Percentiles rank a stretch among this genome's conserved stretches.
phyloP scores from a whole-genome alignment of 2,888 invertebrate species.

The Sesia bembeciformis region DNA sequence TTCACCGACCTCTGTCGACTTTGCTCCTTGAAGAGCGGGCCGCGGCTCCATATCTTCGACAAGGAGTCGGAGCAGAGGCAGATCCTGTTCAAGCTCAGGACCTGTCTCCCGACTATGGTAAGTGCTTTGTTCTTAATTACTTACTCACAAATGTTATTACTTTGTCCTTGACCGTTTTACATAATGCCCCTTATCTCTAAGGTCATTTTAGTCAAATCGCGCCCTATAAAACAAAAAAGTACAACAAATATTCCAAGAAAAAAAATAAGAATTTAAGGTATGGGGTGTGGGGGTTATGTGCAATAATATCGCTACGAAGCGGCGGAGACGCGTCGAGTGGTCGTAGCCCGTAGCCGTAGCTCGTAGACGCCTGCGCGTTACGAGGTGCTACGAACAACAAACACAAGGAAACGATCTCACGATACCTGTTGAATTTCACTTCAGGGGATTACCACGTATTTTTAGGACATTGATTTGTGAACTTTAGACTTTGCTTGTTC shows the following conservation, averaged over 20 bases:
- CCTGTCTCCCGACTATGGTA: conserved; percentile 80
- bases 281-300: conserved; percentile 7
- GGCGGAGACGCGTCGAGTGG: conserved; percentile 9
- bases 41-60: conserved; percentile 81
- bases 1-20: conserved; percentile 81
- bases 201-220: neutral
- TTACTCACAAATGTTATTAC: conserved; percentile 1
- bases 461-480: too few relatives aligned
- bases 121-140: conserved; percentile 33
- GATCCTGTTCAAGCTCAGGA: conserved; percentile 79
- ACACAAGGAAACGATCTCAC: conserved; percentile 16
- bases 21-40: conserved; percentile 80
- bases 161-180: conserved; percentile 8
- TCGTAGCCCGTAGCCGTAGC: neutral
- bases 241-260: too few relatives aligned
- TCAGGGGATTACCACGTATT: neutral
- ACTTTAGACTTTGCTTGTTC: too few relatives aligned
- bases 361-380: conserved; percentile 55
- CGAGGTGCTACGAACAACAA: conserved; percentile 36
- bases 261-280: too few relatives aligned
- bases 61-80: conserved; percentile 82
- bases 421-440: conserved; percentile 40
- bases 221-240: too few relatives aligned
- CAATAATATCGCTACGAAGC: conserved; percentile 15
- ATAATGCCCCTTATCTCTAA: neutral